Percentiles rank a stretch among this genome's conserved stretches.
Evolutionary conservation across 2,888 invertebrate genomes (phyloP).

Genomic region (Macrosoma leucophasiata): DNA sequence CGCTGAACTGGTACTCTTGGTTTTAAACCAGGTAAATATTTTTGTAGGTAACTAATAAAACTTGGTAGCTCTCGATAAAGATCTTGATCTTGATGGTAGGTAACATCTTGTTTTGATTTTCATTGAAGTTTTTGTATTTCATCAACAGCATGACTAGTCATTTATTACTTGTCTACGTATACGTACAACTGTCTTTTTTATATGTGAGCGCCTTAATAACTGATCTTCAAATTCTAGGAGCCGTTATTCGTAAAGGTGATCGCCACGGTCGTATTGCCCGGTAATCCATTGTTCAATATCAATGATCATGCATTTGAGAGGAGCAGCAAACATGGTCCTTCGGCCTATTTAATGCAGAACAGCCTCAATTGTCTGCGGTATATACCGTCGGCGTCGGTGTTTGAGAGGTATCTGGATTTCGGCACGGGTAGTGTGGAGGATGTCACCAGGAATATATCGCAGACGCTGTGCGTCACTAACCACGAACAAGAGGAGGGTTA

Average conservation of each 20-base stretch:
- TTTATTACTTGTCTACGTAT: too few species aligned
- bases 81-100: too few species aligned
- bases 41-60: too few species aligned
- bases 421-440: slow-evolving; percentile 52
- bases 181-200: too few species aligned
- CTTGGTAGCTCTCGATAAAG: too few species aligned
- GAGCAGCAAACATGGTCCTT: slow-evolving; percentile 44
- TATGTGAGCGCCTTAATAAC: too few species aligned
- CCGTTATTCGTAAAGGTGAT: slow-evolving; percentile 52
- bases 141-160: too few species aligned
- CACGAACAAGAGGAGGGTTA: slow-evolving; percentile 56
- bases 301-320: slow-evolving; percentile 51
- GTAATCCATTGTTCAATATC: slow-evolving; percentile 43
- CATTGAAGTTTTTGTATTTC: too few species aligned
- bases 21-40: slow-evolving; percentile 57
- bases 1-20: slow-evolving; percentile 57
- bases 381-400: slow-evolving; percentile 60
- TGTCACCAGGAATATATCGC: slow-evolving; percentile 57
- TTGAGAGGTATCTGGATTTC: slow-evolving; percentile 59
- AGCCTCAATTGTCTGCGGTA: slow-evolving; percentile 50
- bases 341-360: slow-evolving; percentile 60
- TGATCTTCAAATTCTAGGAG: slow-evolving; percentile 53
- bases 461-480: slow-evolving; percentile 62
- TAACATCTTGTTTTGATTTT: too few species aligned
- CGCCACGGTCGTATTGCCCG: slow-evolving; percentile 49